A percentile compares a stretch with the other conserved stretches of the same genome.
Conservation (phyloP, 2,797 vertebrate genomes). For the Clarias pachynema region DNA sequence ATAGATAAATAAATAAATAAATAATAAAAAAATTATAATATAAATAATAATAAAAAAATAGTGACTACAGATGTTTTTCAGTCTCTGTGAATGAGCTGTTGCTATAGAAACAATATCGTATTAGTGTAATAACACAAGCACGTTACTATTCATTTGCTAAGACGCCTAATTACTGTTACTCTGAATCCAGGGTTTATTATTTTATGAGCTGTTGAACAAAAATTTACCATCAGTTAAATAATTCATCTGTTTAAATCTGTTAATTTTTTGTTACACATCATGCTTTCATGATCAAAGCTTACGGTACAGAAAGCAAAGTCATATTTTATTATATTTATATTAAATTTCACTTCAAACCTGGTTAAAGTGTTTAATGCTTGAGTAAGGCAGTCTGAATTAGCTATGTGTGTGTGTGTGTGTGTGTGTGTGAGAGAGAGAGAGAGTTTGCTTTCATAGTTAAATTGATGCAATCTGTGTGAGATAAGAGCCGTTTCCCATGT, state of each 20-base stretch:
- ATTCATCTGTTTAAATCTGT: not conserved
- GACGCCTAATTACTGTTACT: not conserved
- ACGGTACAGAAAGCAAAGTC: not conserved
- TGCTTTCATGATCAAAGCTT: not conserved
- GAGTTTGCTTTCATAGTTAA: conserved; percentile 10
- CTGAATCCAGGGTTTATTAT: not conserved
- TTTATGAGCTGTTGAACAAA: not conserved
- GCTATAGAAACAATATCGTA: not conserved
- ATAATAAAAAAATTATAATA: no score
- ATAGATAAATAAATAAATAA: no score
- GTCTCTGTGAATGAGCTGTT: not conserved
- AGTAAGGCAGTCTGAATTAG: not conserved
- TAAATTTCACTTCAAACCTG: not conserved
- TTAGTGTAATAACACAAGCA: not conserved
- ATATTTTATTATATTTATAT: not conserved
- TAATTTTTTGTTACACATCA: not conserved
- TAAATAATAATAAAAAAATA: no score
- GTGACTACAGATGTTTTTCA: no score
- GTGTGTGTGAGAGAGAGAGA: not conserved
- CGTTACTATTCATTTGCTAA: not conserved
- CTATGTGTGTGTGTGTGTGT: not conserved
- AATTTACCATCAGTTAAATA: not conserved
- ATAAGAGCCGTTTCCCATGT: conserved; percentile 20
- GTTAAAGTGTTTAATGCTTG: not conserved
- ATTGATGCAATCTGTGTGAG: conserved; percentile 13